Percentiles rank a stretch among this genome's conserved stretches.
Evolutionary conservation across 1,140 invertebrate genomes (phyloP).

Genomic region (Drosophila nigromelanica): DNA sequence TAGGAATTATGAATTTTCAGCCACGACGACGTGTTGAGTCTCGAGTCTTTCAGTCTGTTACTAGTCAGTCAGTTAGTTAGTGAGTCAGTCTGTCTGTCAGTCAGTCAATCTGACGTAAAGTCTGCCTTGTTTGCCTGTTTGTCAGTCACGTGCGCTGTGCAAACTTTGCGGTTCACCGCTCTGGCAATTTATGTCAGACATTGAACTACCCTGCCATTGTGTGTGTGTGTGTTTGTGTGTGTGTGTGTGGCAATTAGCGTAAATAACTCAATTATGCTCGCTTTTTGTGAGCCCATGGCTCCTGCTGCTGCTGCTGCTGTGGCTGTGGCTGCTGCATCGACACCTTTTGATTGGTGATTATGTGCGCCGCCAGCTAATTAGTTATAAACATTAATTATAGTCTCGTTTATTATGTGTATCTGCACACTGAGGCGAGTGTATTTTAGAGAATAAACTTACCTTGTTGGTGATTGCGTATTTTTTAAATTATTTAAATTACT

Average conservation of each 20-base stretch:
- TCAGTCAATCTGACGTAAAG: constrained; percentile 27
- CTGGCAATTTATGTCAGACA: constrained; percentile 51
- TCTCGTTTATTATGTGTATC: constrained; percentile 2
- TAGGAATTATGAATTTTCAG: constrained; percentile 42
- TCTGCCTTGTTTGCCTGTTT: constrained; percentile 5
- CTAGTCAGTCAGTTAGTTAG: constrained; percentile 17
- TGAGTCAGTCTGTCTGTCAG: constrained; percentile 10
- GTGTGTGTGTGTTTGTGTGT: constrained; percentile 1
- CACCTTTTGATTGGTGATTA: constrained; percentile 73
- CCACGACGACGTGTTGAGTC: neutral
- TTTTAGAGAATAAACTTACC: too few relatives aligned
- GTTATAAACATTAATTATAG: constrained; percentile 60
- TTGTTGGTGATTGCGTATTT: too few relatives aligned
- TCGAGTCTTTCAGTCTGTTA: constrained; percentile 8
- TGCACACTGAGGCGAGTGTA: neutral
- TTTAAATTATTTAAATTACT: too few relatives aligned
- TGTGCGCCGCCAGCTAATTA: constrained; percentile 56
- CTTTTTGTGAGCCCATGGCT: constrained; percentile 20
- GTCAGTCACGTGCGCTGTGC: constrained; percentile 49
- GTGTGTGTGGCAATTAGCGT: constrained; percentile 63
- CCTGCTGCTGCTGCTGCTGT: neutral
- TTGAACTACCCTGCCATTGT: neutral
- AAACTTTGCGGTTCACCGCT: constrained; percentile 63
- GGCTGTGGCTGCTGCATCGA: constrained; percentile 44
- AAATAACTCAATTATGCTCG: constrained; percentile 77